Percentiles rank a stretch among this genome's conserved stretches.
These are phyloP conservation scores for Casuarius casuarius DNA, from an alignment of 2,113 vertebrate genomes.

Conservation along the genomic window DNA sequence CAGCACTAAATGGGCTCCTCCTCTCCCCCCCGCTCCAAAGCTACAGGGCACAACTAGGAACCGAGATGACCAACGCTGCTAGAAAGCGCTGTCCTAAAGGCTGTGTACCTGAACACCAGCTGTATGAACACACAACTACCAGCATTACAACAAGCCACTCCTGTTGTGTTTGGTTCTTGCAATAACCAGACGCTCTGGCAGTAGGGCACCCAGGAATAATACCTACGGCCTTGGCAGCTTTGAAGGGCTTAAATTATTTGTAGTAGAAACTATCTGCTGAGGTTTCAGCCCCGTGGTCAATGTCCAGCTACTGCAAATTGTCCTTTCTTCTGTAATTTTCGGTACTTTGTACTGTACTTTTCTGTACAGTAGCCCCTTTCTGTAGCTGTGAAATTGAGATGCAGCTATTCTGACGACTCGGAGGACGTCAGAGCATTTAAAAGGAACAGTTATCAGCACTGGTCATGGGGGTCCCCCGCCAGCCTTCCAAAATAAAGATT, in stretches of 20 bases:
- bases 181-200: accelerated
- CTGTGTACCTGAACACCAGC: accelerated
- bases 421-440: neutral
- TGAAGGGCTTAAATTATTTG: neutral
- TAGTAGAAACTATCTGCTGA: neutral
- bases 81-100: accelerated
- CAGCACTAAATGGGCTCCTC: no score
- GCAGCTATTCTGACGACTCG: neutral
- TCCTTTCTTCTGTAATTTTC: neutral
- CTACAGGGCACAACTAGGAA: no score
- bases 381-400: accelerated
- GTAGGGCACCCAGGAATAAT: accelerated
- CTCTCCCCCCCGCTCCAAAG: no score
- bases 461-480: neutral
- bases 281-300: neutral
- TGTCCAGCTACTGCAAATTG: neutral
- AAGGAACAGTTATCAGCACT: neutral
- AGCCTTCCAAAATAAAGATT: neutral
- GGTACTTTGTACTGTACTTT: neutral
- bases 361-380: neutral
- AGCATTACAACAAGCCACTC: neutral
- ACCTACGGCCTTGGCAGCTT: neutral
- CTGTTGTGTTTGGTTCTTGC: neutral
- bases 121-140: accelerated
- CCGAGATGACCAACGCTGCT: accelerated